Evolutionary conservation across 2,888 invertebrate genomes (phyloP).

Genomic region (Deilephila elpenor): DNA sequence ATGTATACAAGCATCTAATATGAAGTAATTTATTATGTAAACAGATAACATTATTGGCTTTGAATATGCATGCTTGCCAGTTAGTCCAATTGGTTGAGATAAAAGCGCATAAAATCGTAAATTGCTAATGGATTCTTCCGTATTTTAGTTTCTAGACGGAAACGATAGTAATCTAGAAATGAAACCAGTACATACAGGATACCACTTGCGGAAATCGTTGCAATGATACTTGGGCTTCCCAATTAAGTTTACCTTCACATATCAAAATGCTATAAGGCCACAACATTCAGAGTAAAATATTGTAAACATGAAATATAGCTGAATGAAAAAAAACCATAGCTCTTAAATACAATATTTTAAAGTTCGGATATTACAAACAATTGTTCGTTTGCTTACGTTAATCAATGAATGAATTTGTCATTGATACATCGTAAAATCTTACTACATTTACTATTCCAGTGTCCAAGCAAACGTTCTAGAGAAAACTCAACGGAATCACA

Average conservation of each 20-base stretch:
- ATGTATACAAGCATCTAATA: no score
- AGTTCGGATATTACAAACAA: no score
- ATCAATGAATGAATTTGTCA: no score
- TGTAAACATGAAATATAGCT: neutral
- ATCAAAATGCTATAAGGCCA: neutral
- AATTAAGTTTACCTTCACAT: constrained; percentile 17
- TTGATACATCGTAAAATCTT: no score
- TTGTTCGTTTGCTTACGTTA: no score
- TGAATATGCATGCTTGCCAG: no score
- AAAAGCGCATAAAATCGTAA: neutral
- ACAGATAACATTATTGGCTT: no score
- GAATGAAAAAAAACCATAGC: neutral
- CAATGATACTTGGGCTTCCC: neutral
- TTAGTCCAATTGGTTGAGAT: neutral
- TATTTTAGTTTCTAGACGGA: constrained; percentile 4
- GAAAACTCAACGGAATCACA: neutral
- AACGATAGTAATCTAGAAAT: neutral
- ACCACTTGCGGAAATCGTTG: neutral
- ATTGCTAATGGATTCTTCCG: neutral
- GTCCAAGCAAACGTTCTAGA: neutral
- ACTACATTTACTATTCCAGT: no score
- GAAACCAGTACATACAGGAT: neutral
- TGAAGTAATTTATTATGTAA: no score
- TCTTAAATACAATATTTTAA: neutral
- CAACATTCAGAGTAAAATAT: neutral